Conservation (phyloP, 2,888 invertebrate genomes). For the Diaphora mendica region DNA sequence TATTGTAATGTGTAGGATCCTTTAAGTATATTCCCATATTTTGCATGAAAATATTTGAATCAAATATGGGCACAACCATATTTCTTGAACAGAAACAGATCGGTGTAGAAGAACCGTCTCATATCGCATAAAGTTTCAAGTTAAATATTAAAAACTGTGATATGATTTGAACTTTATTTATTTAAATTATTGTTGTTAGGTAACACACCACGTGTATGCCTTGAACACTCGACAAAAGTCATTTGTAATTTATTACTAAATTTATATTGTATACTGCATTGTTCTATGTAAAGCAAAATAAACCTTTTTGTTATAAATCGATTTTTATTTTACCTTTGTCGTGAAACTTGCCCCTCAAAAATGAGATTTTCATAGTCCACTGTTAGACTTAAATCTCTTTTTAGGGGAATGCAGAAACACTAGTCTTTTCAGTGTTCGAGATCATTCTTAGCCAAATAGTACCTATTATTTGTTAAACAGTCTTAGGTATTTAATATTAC, state of each 20-base stretch:
- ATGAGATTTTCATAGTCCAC: too few relatives aligned
- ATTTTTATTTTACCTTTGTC: slow-evolving; percentile 16
- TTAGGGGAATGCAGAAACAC: too few relatives aligned
- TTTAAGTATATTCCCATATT: background rate
- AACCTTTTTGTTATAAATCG: slow-evolving; percentile 38
- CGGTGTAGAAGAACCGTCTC: background rate
- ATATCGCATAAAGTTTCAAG: background rate
- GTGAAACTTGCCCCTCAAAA: background rate
- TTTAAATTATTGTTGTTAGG: slow-evolving; percentile 15
- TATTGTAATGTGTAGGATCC: too few relatives aligned
- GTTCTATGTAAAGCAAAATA: slow-evolving; percentile 39
- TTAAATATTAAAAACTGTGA: slow-evolving; percentile 52
- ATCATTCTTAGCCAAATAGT: too few relatives aligned
- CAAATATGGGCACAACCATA: background rate
- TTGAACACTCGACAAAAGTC: slow-evolving; percentile 25
- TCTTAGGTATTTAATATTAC: too few relatives aligned
- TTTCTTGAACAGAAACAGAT: background rate
- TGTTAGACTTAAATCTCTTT: too few relatives aligned
- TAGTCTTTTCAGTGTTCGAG: too few relatives aligned
- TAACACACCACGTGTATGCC: slow-evolving; percentile 13
- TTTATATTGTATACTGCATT: slow-evolving; percentile 37
- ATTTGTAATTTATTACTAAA: slow-evolving; percentile 33
- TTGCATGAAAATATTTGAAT: background rate
- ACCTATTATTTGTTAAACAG: too few relatives aligned
- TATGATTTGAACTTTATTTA: slow-evolving; percentile 60